Evolutionary conservation across 2,113 vertebrate genomes (phyloP).

Genomic region (Tinamus guttatus): DNA sequence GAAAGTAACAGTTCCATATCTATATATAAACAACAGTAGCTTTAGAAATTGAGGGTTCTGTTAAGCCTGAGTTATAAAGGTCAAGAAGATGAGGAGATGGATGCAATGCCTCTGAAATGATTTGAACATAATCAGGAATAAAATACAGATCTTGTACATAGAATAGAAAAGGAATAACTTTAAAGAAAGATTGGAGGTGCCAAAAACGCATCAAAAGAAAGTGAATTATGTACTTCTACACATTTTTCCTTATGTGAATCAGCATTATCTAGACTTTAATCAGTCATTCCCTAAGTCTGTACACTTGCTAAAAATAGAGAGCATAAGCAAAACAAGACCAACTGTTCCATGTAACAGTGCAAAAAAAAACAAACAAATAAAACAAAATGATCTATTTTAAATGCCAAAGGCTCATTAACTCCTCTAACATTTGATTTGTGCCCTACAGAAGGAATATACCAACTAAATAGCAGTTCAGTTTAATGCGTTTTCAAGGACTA

Average conservation of each 20-base stretch:
- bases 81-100: conserved; percentile 12
- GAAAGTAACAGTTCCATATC: conserved; percentile 17
- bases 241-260: not conserved
- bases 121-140: not conserved
- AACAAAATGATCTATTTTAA: not conserved
- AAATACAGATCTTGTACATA: not conserved
- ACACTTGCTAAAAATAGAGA: not conserved
- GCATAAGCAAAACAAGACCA: not conserved
- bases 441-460: conserved; percentile 44
- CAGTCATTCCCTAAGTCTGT: not conserved
- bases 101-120: not conserved
- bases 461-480: conserved; percentile 22
- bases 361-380: not conserved
- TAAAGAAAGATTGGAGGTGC: not conserved
- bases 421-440: not conserved
- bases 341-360: not conserved
- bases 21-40: conserved; percentile 10
- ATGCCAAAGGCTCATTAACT: not conserved
- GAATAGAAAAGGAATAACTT: not conserved
- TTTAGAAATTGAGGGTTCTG: not conserved
- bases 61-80: not conserved
- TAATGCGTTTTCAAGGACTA: conserved; percentile 60
- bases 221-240: not conserved
- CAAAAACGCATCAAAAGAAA: not conserved
- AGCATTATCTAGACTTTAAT: not conserved